These are phyloP conservation scores for Eupithecia centaureata DNA, from an alignment of 2,888 invertebrate genomes.

Conservation along the genomic window DNA sequence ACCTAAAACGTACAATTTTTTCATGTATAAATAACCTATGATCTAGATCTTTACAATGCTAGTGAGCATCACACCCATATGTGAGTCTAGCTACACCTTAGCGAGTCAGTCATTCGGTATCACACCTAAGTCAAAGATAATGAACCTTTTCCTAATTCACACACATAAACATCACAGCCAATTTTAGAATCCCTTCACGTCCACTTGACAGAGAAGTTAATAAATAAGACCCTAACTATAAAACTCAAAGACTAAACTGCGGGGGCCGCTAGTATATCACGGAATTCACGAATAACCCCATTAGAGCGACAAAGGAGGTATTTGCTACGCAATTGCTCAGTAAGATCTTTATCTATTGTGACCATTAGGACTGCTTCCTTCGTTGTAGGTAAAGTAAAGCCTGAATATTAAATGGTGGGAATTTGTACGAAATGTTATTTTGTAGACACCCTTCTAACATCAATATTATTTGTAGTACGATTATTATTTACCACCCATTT, in stretches of 20 bases:
- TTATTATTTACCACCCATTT: not conserved
- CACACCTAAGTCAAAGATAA: no score
- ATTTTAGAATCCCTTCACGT: constrained; percentile 16
- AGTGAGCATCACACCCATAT: no score
- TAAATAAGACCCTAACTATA: constrained; percentile 28
- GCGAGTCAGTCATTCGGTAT: no score
- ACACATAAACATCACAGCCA: no score
- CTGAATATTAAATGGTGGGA: constrained; percentile 12
- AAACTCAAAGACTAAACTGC: constrained; percentile 29
- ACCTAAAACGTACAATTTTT: no score
- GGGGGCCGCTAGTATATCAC: constrained; percentile 23
- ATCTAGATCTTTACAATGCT: no score
- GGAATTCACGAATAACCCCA: constrained; percentile 31
- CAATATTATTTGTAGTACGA: constrained; percentile 19
- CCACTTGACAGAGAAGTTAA: constrained; percentile 27
- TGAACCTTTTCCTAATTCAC: no score
- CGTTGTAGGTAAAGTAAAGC: constrained; percentile 12
- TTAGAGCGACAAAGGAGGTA: constrained; percentile 29
- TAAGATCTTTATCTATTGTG: constrained; percentile 44
- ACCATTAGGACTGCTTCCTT: constrained; percentile 39
- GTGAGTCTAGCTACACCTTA: no score
- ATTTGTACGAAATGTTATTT: not conserved
- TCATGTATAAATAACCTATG: no score
- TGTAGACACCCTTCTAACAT: not conserved
- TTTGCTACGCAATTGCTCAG: constrained; percentile 34